Conservation (phyloP, 2,113 vertebrate species). For the Protobothrops mucrosquamatus region DNA sequence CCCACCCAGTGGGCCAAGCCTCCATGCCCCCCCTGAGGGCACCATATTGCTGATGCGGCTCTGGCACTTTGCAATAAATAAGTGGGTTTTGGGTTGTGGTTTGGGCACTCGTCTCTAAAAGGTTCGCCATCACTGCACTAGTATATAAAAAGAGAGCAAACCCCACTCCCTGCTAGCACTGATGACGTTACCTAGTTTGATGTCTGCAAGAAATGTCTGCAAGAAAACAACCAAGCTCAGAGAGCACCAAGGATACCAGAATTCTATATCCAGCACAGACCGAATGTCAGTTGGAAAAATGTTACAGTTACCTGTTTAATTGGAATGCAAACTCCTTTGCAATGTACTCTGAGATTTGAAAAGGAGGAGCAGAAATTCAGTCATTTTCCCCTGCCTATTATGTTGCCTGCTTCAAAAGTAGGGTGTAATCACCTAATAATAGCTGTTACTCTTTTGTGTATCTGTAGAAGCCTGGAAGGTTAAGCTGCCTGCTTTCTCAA, state of each 20-base stretch:
- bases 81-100: too few species aligned
- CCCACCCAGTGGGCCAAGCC: too few species aligned
- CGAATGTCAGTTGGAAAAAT: neutral
- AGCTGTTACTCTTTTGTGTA: neutral
- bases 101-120: too few species aligned
- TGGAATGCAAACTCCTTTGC: neutral
- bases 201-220: neutral
- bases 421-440: neutral
- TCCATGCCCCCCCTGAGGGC: too few species aligned
- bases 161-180: neutral
- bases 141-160: too few species aligned
- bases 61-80: too few species aligned
- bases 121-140: too few species aligned
- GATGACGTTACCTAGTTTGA: neutral
- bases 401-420: neutral
- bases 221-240: neutral
- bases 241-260: neutral
- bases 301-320: neutral
- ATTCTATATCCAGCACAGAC: neutral
- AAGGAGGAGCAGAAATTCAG: neutral
- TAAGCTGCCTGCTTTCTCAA: neutral
- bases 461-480: neutral
- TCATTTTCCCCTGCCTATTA: neutral
- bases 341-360: neutral
- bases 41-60: too few species aligned